These are phyloP conservation scores for Odontocerum albicorne DNA, from an alignment of 2,888 invertebrate genomes.

Conservation along the genomic window DNA sequence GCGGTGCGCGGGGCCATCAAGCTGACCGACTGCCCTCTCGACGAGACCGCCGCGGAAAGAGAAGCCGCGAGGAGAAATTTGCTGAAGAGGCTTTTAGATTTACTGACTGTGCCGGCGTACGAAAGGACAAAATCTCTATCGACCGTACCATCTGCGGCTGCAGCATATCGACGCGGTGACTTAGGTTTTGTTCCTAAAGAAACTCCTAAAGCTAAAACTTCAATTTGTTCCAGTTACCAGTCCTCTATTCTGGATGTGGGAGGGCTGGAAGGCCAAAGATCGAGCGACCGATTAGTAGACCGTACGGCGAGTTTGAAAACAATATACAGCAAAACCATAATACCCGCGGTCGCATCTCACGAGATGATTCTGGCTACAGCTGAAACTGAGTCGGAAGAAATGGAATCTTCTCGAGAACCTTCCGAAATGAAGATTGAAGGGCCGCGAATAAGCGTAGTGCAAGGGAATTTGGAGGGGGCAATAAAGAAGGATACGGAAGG, in stretches of 20 bases:
- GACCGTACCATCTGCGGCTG: slow-evolving; percentile 54
- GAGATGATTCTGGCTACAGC: too few relatives aligned
- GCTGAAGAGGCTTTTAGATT: slow-evolving; percentile 59
- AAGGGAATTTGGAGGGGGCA: too few relatives aligned
- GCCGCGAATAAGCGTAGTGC: too few relatives aligned
- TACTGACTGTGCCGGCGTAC: slow-evolving; percentile 46
- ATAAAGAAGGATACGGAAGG: too few relatives aligned
- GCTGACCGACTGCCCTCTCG: slow-evolving; percentile 52
- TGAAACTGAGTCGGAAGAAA: too few relatives aligned
- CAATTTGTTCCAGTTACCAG: slow-evolving; percentile 25
- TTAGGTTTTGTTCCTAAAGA: slow-evolving; percentile 66
- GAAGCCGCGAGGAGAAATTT: slow-evolving; percentile 53
- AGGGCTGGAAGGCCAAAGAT: slow-evolving; percentile 25
- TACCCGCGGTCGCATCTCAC: slow-evolving; percentile 8
- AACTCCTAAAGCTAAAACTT: slow-evolving; percentile 38
- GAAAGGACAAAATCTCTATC: slow-evolving; percentile 39
- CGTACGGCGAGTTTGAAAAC: slow-evolving; percentile 16
- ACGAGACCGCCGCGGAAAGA: slow-evolving; percentile 48
- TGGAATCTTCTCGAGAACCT: too few relatives aligned
- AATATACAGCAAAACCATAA: slow-evolving; percentile 17
- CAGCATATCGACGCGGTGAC: slow-evolving; percentile 65
- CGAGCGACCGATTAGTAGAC: slow-evolving; percentile 8
- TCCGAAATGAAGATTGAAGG: too few relatives aligned
- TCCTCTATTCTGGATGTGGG: slow-evolving; percentile 21
- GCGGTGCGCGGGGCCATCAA: slow-evolving; percentile 62